These are phyloP conservation scores for Mastomys coucha DNA, from an alignment of 2,113 vertebrate species.

Conservation along the genomic window DNA sequence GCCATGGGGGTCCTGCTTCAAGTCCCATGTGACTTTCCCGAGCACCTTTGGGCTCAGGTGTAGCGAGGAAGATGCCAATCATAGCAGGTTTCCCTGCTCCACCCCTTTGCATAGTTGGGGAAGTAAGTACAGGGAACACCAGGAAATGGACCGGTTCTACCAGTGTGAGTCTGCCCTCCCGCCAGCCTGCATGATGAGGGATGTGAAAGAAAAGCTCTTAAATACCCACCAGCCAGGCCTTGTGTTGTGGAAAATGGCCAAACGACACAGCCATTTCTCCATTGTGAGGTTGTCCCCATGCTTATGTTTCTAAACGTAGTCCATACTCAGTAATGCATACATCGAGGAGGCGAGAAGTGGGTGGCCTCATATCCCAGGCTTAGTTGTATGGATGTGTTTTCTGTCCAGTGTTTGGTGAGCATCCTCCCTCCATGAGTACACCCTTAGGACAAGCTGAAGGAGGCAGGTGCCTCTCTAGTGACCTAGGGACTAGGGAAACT, in stretches of 20 bases:
- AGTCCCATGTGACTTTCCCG: neutral
- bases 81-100: neutral
- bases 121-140: conserved; percentile 1
- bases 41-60: neutral
- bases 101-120: neutral
- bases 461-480: neutral
- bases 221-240: neutral
- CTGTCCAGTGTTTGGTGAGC: no score
- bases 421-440: neutral
- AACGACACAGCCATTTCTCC: neutral
- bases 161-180: neutral
- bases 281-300: no score
- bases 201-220: neutral
- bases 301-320: neutral
- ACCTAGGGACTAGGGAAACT: neutral
- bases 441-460: neutral
- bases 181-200: conserved; percentile 4
- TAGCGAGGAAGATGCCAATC: conserved; percentile 17
- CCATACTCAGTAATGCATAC: rapidly evolving
- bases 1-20: neutral
- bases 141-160: conserved; percentile 56
- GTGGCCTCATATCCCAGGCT: neutral
- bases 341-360: neutral
- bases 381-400: neutral
- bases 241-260: no score